These are phyloP conservation scores for Eupithecia inturbata DNA, from an alignment of 2,888 invertebrate species.

Conservation along the genomic window DNA sequence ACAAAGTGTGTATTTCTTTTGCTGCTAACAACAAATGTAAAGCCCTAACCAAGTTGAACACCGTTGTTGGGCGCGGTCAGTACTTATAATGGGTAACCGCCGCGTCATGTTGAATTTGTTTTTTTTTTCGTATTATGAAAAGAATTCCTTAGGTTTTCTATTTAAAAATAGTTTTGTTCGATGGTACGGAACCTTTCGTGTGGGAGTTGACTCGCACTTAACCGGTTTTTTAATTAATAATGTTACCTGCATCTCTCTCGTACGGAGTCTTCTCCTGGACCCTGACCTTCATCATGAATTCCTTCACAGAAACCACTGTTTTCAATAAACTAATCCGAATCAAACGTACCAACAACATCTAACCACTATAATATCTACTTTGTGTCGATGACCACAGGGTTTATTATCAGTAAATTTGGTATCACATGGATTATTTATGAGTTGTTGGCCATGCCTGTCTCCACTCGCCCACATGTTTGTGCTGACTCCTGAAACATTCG, in stretches of 20 bases:
- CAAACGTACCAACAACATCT: neutral
- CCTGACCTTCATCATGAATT: neutral
- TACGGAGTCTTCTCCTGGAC: neutral
- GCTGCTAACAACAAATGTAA: too few relatives aligned
- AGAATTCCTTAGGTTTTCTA: too few relatives aligned
- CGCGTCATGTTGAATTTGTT: too few relatives aligned
- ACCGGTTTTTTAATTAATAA: neutral
- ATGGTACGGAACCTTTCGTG: too few relatives aligned
- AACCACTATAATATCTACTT: neutral
- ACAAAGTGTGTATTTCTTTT: too few relatives aligned
- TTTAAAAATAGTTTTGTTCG: too few relatives aligned
- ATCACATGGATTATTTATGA: neutral
- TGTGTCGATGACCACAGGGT: neutral
- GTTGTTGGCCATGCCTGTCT: neutral
- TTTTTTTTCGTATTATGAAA: too few relatives aligned
- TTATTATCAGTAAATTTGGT: neutral
- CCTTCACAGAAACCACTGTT: neutral
- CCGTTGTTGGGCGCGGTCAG: too few relatives aligned
- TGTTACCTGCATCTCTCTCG: neutral
- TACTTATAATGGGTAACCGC: too few relatives aligned
- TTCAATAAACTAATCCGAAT: neutral
- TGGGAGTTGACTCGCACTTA: too few relatives aligned
- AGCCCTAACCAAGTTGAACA: too few relatives aligned
- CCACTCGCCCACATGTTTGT: neutral
- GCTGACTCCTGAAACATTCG: neutral